Percentiles rank a stretch among this genome's conserved stretches.
phyloP scores from a whole-genome alignment of 92 coral and sea anemone species.

The Palythoa caribaeorum region DNA sequence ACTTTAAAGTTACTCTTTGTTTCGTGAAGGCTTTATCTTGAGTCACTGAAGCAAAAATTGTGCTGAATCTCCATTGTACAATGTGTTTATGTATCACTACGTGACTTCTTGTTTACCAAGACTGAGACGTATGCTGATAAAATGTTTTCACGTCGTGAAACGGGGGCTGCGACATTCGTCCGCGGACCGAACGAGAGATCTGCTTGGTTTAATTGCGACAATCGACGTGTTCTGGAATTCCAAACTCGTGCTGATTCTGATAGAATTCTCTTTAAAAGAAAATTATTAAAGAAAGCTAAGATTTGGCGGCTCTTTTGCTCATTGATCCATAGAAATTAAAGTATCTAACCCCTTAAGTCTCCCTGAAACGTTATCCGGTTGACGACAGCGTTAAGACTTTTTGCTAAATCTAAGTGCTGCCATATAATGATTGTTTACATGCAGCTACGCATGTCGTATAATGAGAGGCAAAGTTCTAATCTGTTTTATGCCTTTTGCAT shows the following conservation, averaged over 20 bases:
- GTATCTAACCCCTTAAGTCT: not conserved
- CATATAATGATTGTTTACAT: not conserved
- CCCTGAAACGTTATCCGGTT: not conserved
- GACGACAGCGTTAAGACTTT: not conserved
- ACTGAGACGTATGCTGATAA: too few species aligned
- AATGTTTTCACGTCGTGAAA: not conserved
- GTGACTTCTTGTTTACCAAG: conserved; percentile 5
- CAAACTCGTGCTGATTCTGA: not conserved
- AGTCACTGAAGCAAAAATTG: not conserved
- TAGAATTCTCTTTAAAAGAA: not conserved
- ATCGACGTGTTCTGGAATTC: not conserved
- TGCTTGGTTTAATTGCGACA: not conserved
- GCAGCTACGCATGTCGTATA: not conserved
- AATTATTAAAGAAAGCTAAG: not conserved
- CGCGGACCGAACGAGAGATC: not conserved
- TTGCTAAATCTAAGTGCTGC: not conserved
- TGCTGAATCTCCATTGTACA: not conserved
- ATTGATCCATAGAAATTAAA: not conserved
- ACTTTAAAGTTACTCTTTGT: not conserved
- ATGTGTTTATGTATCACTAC: not conserved
- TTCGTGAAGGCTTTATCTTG: not conserved
- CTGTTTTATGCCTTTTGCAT: not conserved
- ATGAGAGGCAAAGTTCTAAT: not conserved
- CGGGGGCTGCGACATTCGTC: not conserved
- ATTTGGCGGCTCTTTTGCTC: not conserved